Conservation (phyloP, 1,140 invertebrate species). For the Psilanteris sp. region DNA sequence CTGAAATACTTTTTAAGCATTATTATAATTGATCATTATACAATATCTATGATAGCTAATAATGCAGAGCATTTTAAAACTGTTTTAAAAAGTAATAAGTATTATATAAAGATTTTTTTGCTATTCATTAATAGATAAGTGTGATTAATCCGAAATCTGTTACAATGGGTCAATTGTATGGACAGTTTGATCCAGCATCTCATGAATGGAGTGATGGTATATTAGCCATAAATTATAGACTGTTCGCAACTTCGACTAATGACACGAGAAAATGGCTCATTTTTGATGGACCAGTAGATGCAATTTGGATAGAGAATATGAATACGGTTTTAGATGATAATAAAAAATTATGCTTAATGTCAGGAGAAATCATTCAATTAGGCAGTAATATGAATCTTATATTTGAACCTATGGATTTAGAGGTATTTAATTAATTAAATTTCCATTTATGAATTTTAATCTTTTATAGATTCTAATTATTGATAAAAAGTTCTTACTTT, state of each 20-base stretch:
- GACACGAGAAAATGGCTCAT: slow-evolving; percentile 93
- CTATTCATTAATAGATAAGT: slow-evolving; percentile 78
- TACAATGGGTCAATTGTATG: slow-evolving; percentile 97
- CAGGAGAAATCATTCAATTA: slow-evolving; percentile 96
- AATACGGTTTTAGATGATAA: slow-evolving; percentile 98
- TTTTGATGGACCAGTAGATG: slow-evolving; percentile 97
- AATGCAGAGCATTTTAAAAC: too few relatives aligned
- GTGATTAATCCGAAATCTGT: slow-evolving; percentile 98
- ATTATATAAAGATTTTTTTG: too few relatives aligned
- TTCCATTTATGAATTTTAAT: too few relatives aligned
- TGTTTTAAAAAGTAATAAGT: too few relatives aligned
- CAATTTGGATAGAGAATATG: slow-evolving; percentile 98
- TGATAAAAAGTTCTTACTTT: too few relatives aligned
- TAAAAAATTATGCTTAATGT: slow-evolving; percentile 95
- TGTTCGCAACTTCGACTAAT: slow-evolving; percentile 90
- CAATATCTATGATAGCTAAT: too few relatives aligned
- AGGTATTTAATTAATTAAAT: too few relatives aligned
- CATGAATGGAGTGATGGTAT: slow-evolving; percentile 98
- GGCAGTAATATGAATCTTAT: slow-evolving; percentile 95
- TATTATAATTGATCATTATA: too few relatives aligned
- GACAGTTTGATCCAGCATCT: slow-evolving; percentile 95
- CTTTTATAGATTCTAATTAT: too few relatives aligned
- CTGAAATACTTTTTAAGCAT: too few relatives aligned
- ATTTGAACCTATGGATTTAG: slow-evolving; percentile 97
- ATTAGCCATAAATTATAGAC: slow-evolving; percentile 93